Evolutionary conservation across 2,113 vertebrate genomes (phyloP), one percentile per base, ranked within the genome.

Genomic region (Scartelaos histophorus): DNA sequence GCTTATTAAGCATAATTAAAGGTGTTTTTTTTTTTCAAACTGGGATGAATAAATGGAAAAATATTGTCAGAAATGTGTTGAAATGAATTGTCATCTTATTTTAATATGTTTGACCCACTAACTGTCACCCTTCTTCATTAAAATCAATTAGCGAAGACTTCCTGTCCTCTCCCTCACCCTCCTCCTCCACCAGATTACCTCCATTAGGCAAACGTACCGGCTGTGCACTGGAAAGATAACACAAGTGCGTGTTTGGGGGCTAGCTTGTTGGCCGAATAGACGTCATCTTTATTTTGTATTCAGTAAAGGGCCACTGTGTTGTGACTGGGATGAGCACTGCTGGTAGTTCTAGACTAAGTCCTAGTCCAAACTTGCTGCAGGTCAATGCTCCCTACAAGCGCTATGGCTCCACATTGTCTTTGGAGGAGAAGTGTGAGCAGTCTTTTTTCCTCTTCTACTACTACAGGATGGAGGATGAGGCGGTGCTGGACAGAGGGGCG

Each of bases 401-500:
- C 87, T 95, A 94, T 80, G 92, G 92, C 76, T 93, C 96, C 0
- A 93, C 91, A 67, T 82, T 92, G 92, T 96, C 95, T 0, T 91
- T 97, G 83, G 95, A 96, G 91, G 96, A 98, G 85, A 97, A 95
- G 92, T 96, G 96, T 97, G 95, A 98, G 90, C 95, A 95, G 91
- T 98, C 97, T 93, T 98, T 98, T 85, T 98, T 98, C 94, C 94
- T 98, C 85, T 98, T 97, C 87, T 99, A 98, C 94, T 96, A 98
- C 94, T 98, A 97, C 89, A 99, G 97, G 95, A 96, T 99, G 97
- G 97, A 99, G 92, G 97, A 99, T 87, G 97, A 99, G 94, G 97
- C 97, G 22, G 97, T 99, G 82, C 85, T 99, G 95, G 97, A 99
- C 93, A 94, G 96, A 83, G 97, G 97, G 82, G 97, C 97, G 38